Evolutionary conservation across 2,797 vertebrate genomes (phyloP).

Genomic region (Sebastes matsubarae): DNA sequence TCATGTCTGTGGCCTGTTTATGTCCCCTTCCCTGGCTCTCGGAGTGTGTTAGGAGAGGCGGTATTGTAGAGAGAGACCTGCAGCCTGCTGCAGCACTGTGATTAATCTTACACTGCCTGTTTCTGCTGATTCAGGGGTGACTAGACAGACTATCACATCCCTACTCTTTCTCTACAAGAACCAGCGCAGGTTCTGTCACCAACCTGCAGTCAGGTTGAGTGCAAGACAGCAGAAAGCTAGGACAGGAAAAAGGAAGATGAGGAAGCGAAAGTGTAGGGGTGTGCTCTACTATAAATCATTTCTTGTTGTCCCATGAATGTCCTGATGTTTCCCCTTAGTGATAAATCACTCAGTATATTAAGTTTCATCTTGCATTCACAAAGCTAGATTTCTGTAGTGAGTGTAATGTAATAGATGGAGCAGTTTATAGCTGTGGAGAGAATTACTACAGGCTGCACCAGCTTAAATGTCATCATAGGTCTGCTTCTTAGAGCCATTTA

Average conservation of each 20-base stretch:
- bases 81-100: constrained; percentile 42
- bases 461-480: not conserved
- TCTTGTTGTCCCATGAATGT: not conserved
- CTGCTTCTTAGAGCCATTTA: not conserved
- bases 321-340: constrained; percentile 2
- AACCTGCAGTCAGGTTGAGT: not conserved
- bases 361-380: constrained; percentile 11
- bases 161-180: constrained; percentile 14
- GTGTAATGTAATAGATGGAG: not conserved
- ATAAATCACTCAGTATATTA: constrained; percentile 8
- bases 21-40: constrained; percentile 3
- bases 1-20: constrained; percentile 38
- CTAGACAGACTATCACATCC: constrained; percentile 1
- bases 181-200: constrained; percentile 4
- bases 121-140: constrained; percentile 61
- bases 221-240: not conserved
- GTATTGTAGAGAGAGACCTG: constrained; percentile 23
- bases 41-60: constrained; percentile 4
- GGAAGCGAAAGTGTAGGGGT: not conserved
- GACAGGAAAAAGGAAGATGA: not conserved
- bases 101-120: constrained; percentile 50
- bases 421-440: constrained; percentile 5
- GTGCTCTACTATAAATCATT: not conserved
- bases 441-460: constrained; percentile 33
- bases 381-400: not conserved